These are phyloP conservation scores for Orchesella flavescens DNA, from an alignment of 2,888 invertebrate species.

Conservation along the genomic window DNA sequence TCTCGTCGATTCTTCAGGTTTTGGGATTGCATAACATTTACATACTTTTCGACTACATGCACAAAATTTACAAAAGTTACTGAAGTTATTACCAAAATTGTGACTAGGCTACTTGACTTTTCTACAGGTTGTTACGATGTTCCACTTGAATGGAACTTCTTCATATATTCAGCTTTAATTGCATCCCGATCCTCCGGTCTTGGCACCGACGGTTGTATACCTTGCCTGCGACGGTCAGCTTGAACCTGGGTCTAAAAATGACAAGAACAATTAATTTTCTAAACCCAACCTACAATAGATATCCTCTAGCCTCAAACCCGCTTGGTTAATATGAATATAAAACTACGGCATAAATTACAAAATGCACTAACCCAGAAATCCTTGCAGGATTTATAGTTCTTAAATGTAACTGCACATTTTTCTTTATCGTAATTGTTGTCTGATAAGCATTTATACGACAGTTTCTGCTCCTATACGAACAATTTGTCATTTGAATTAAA, in stretches of 20 bases:
- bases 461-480: constrained; percentile 81
- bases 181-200: constrained; percentile 81
- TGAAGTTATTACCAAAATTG: no score
- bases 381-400: constrained; percentile 86
- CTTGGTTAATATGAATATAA: no score
- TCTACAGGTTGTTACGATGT: no score
- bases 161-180: constrained; percentile 80
- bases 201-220: constrained; percentile 82
- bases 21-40: no score
- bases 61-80: no score
- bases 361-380: constrained; percentile 83
- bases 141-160: constrained; percentile 45
- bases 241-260: constrained; percentile 76
- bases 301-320: no score
- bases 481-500: no score
- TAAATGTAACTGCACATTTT: constrained; percentile 81
- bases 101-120: no score
- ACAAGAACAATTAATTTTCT: constrained; percentile 48
- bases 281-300: no score
- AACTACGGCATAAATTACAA: no score
- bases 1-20: no score
- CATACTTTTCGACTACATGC: no score
- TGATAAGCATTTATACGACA: constrained; percentile 83
- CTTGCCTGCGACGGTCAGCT: constrained; percentile 79
- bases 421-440: constrained; percentile 81